Evolutionary conservation across 2,888 invertebrate species (phyloP).

Genomic region (Apamea crenata): DNA sequence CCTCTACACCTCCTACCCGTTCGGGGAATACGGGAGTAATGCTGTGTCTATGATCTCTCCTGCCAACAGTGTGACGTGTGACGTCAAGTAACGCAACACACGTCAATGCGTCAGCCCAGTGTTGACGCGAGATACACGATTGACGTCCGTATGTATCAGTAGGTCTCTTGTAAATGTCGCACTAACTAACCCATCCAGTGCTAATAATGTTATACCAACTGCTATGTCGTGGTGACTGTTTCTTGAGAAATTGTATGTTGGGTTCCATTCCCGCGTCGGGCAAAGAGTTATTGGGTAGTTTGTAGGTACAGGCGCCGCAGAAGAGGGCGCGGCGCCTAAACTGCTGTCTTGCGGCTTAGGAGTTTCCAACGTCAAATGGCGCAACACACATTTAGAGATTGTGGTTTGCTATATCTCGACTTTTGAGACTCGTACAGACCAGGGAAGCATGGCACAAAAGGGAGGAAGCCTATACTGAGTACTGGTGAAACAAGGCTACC

Average conservation of each 20-base stretch:
- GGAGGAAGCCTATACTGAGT: background rate
- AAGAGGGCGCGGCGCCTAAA: background rate
- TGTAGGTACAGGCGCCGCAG: background rate
- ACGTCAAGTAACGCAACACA: background rate
- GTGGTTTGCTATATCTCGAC: background rate
- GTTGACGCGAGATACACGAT: slow-evolving; percentile 22
- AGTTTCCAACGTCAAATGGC: background rate
- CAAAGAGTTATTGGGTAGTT: no score
- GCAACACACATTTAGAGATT: background rate
- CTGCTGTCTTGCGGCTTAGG: background rate
- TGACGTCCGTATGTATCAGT: background rate
- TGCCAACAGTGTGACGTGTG: background rate
- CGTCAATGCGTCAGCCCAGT: slow-evolving; percentile 1
- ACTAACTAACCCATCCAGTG: background rate
- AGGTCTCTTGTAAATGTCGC: background rate
- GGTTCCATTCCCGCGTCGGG: background rate
- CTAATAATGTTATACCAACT: background rate
- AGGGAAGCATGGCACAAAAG: background rate
- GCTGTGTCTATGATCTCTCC: background rate
- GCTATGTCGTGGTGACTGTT: background rate
- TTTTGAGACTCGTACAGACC: no score
- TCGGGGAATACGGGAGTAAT: background rate
- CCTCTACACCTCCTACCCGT: background rate
- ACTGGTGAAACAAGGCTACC: background rate
- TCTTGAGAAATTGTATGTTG: background rate